Evolutionary conservation across 2,797 vertebrate genomes (phyloP).

Genomic region (Nyctalus aviator): DNA sequence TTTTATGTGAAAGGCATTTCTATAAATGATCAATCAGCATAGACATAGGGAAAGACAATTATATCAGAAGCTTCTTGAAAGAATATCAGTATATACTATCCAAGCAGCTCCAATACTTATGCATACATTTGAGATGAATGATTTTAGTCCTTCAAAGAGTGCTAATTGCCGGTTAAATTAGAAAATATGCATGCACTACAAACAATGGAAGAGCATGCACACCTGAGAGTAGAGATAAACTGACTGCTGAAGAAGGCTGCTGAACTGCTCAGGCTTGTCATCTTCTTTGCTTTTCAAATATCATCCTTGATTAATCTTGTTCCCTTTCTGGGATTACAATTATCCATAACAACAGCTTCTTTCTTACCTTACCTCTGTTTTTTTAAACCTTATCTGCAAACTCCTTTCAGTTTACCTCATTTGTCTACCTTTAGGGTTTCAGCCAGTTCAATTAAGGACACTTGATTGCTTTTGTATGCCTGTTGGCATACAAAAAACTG

Average conservation of each 20-base stretch:
- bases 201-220: background rate
- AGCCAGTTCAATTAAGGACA: background rate
- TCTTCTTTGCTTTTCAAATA: background rate
- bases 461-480: background rate
- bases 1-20: background rate
- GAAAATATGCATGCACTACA: background rate
- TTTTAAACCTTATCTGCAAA: background rate
- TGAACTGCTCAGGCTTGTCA: background rate
- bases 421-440: background rate
- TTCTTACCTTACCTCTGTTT: background rate
- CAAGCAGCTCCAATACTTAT: background rate
- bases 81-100: background rate
- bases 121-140: background rate
- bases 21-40: background rate
- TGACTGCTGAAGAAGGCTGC: background rate
- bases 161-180: background rate
- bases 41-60: background rate
- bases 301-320: background rate
- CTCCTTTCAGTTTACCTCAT: background rate
- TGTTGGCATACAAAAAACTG: no score
- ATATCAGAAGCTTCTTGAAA: background rate
- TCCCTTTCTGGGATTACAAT: background rate
- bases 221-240: background rate
- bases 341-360: background rate
- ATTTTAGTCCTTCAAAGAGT: background rate